Percentiles rank a stretch among this genome's conserved stretches.
These are phyloP conservation scores for Lypha dubia DNA, from an alignment of 2,888 invertebrate species.

Conservation along the genomic window DNA sequence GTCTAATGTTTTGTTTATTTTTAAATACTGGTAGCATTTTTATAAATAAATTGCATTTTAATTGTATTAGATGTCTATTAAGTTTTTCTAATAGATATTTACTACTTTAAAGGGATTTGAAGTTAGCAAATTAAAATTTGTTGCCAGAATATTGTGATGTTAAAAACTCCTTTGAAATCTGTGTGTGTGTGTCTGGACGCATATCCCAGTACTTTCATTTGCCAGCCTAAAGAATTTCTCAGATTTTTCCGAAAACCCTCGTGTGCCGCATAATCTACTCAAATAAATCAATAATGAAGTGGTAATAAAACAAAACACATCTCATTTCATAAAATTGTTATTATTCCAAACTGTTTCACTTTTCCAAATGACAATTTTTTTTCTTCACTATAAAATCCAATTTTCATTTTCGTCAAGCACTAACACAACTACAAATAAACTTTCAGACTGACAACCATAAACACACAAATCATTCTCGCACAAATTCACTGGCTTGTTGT, in stretches of 20 bases:
- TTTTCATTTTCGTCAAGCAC: constrained; percentile 46
- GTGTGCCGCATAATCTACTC: neutral
- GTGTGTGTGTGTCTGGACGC: no score
- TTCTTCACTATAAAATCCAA: constrained; percentile 44
- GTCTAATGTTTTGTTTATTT: neutral
- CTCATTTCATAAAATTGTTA: constrained; percentile 17
- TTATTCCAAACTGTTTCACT: constrained; percentile 41
- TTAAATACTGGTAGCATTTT: constrained; percentile 36
- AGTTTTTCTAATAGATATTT: constrained; percentile 19
- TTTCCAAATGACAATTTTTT: constrained; percentile 33
- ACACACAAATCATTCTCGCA: constrained; percentile 25
- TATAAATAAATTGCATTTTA: neutral
- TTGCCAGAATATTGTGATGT: neutral
- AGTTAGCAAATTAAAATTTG: neutral
- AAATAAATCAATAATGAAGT: constrained; percentile 15
- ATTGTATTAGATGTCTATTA: neutral
- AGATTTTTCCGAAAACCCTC: neutral
- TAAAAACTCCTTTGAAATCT: no score
- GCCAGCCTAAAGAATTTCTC: no score
- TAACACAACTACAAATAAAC: neutral
- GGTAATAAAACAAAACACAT: neutral
- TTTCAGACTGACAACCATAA: neutral
- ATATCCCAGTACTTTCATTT: no score
- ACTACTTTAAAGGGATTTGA: neutral
- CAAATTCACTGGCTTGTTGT: neutral